phyloP scores from a whole-genome alignment of 2,888 invertebrate genomes.

The Cheilosia soror region DNA sequence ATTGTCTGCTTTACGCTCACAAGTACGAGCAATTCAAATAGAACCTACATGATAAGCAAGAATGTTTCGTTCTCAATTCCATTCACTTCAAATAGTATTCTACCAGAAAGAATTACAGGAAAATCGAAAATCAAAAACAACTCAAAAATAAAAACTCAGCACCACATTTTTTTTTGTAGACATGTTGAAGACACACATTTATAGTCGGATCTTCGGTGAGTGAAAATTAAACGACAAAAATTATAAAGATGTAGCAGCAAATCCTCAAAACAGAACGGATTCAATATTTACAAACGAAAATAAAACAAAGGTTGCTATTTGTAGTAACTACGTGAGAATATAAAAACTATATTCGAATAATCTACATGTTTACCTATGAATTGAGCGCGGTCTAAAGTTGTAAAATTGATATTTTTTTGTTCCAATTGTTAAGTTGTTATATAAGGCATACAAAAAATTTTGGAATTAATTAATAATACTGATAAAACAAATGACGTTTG shows the following conservation, averaged over 20 bases:
- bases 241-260: slow-evolving; percentile 46
- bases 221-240: slow-evolving; percentile 37
- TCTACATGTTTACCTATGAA: slow-evolving; percentile 78
- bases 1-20: slow-evolving; percentile 55
- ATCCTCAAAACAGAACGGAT: slow-evolving; percentile 63
- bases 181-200: slow-evolving; percentile 31
- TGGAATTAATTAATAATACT: slow-evolving; percentile 59
- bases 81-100: slow-evolving; percentile 49
- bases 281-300: slow-evolving; percentile 61
- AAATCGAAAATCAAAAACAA: slow-evolving; percentile 7
- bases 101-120: slow-evolving; percentile 34
- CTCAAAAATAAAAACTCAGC: slow-evolving; percentile 24
- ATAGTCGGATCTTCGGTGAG: slow-evolving; percentile 37
- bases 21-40: slow-evolving; percentile 53
- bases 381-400: slow-evolving; percentile 78
- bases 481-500: slow-evolving; percentile 33
- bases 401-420: slow-evolving; percentile 70
- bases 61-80: slow-evolving; percentile 33
- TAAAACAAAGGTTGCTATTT: slow-evolving; percentile 67
- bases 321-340: slow-evolving; percentile 71
- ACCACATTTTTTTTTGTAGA: slow-evolving; percentile 23
- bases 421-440: slow-evolving; percentile 76
- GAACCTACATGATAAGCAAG: slow-evolving; percentile 63
- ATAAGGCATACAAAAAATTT: slow-evolving; percentile 72
- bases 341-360: slow-evolving; percentile 53